phyloP scores from a whole-genome alignment of 2,888 invertebrate genomes.

The Melipona bicolor region DNA sequence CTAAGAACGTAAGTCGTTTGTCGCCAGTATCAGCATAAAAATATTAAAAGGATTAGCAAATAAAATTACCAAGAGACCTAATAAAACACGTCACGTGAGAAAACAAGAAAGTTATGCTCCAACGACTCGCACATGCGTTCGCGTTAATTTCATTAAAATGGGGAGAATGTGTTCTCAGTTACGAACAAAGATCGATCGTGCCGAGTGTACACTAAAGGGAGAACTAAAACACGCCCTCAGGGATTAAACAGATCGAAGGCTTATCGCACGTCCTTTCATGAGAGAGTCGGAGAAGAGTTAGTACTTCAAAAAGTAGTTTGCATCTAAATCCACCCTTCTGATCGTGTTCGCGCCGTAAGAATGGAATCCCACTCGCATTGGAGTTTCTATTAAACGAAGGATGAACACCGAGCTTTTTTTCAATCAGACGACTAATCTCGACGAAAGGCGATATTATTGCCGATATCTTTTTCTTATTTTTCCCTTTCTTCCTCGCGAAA shows the following conservation, averaged over 20 bases:
- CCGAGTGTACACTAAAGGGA: slow-evolving; percentile 13
- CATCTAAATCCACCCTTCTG: slow-evolving; percentile 45
- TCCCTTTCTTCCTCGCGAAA: not conserved
- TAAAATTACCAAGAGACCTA: no score
- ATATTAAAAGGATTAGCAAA: no score
- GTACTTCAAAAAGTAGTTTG: slow-evolving; percentile 57
- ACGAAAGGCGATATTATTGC: not conserved
- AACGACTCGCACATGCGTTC: not conserved
- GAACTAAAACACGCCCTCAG: slow-evolving; percentile 45
- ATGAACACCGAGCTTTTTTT: slow-evolving; percentile 7
- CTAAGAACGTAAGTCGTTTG: no score
- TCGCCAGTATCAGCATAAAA: no score
- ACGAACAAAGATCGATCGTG: slow-evolving; percentile 38
- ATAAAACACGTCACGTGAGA: no score
- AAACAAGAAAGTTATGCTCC: not conserved
- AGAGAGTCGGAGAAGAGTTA: slow-evolving; percentile 29
- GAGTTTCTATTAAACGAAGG: slow-evolving; percentile 35
- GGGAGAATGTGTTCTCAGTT: slow-evolving; percentile 3
- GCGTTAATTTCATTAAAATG: slow-evolving; percentile 31
- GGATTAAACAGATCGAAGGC: slow-evolving; percentile 55
- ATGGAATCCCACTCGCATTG: slow-evolving; percentile 21
- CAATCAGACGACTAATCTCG: slow-evolving; percentile 8
- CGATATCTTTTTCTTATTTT: not conserved
- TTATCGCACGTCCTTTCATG: slow-evolving; percentile 47
- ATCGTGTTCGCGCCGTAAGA: slow-evolving; percentile 30